Evolutionary conservation across 2,113 vertebrate genomes (phyloP).

Genomic region (Origma solitaria): DNA sequence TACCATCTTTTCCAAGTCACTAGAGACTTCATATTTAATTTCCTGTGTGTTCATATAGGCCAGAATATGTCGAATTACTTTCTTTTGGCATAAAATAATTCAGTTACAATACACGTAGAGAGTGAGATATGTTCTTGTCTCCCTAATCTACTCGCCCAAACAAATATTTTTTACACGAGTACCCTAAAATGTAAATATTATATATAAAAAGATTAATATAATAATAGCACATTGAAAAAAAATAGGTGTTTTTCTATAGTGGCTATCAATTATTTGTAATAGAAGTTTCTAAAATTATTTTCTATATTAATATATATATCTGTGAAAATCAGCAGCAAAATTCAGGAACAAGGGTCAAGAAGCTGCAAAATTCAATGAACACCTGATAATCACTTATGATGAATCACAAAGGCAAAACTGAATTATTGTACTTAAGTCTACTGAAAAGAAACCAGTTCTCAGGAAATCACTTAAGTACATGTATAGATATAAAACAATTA

Average conservation of each 20-base stretch:
- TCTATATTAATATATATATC: background rate
- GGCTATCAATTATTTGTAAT: background rate
- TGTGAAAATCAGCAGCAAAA: background rate
- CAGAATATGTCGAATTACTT: background rate
- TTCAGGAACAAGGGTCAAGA: background rate
- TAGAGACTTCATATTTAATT: slow-evolving; percentile 26
- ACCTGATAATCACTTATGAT: background rate
- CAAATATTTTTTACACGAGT: background rate
- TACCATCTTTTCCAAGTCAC: background rate
- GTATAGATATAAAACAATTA: background rate
- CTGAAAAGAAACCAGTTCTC: background rate
- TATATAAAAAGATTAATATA: background rate
- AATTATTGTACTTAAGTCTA: background rate
- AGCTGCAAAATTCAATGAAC: background rate
- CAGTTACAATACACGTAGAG: background rate
- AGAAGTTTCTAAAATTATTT: background rate
- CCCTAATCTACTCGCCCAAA: background rate
- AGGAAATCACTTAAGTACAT: background rate
- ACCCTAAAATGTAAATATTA: background rate
- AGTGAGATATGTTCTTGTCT: background rate
- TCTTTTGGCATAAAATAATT: background rate
- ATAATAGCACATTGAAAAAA: background rate
- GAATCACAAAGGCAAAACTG: background rate
- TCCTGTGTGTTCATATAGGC: background rate
- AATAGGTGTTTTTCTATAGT: background rate